Evolutionary conservation across 1,140 invertebrate genomes (phyloP).

Genomic region (Nephotettix cincticeps): DNA sequence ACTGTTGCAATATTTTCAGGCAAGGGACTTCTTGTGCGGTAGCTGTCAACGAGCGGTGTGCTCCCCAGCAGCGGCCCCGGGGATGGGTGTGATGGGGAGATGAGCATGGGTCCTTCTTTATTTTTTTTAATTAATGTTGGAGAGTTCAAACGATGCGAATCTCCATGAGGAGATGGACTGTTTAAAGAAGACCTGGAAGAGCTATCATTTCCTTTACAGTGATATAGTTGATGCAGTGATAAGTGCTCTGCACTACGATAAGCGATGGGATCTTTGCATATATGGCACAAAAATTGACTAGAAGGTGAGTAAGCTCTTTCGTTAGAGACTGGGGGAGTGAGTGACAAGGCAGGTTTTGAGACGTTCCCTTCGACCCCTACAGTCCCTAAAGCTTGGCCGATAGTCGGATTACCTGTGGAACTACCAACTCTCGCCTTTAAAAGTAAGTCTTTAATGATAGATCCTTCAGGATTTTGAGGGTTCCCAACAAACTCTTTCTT

Average conservation of each 20-base stretch:
- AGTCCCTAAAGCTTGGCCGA: background rate
- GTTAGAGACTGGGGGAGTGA: slow-evolving; percentile 5
- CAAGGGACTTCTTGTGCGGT: slow-evolving; percentile 6
- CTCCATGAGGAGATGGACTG: slow-evolving; percentile 14
- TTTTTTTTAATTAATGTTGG: background rate
- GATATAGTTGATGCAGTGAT: slow-evolving; percentile 65
- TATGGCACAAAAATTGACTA: slow-evolving; percentile 52
- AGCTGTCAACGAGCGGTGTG: slow-evolving; percentile 68
- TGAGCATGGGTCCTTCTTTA: slow-evolving; percentile 7
- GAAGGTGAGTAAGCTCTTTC: slow-evolving; percentile 18
- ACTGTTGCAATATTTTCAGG: background rate
- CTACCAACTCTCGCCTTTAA: slow-evolving; percentile 59
- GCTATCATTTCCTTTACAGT: slow-evolving; percentile 55
- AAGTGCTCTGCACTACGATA: slow-evolving; percentile 68
- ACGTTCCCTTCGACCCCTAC: background rate
- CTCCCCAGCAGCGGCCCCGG: slow-evolving; percentile 77
- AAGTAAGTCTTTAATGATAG: slow-evolving; percentile 81
- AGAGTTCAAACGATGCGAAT: background rate
- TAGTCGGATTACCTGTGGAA: background rate
- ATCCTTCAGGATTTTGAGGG: slow-evolving; percentile 55
- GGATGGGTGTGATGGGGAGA: slow-evolving; percentile 61
- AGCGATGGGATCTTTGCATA: slow-evolving; percentile 57
- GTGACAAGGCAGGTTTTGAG: background rate
- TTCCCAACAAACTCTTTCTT: slow-evolving; percentile 8
- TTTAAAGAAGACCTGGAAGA: slow-evolving; percentile 37